Base-by-base conservation (phyloP, 1,140 invertebrate genomes). In the Calephelis virginiensis region DNA sequence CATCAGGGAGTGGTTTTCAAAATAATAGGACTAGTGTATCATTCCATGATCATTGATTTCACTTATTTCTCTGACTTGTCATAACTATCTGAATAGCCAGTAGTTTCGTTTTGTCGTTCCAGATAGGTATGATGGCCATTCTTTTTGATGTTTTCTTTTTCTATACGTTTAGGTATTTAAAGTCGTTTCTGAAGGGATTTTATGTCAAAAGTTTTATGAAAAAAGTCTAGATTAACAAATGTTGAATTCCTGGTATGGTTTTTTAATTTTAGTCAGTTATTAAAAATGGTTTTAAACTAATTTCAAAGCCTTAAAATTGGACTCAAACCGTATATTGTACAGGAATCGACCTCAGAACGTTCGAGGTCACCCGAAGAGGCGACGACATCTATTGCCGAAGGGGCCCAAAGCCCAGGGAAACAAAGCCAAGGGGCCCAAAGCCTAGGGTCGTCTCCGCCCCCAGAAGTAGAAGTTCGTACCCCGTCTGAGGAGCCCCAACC, bases 291-390 rank as follows among this genome's bases (percentile, higher is more conserved):
- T 61, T n/a, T 14, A 60, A 7, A 38, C n/a, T 17, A 60, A 13
- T 4, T n/a, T 3, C 60, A 40, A 40, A 12, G 4, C 6, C 6
- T 12, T 61, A 43, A 37, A 69, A 66, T 68, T 71, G 63, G 70
- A 70, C 69, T 76, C 60, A 73, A 72, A 69, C 53, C 71, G 60
- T 75, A 60, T 63, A 72, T 71, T 78, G 70, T 73, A 69, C 86
- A 89, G 86, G 85, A 75, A 46, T 70, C 79, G 40, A 64, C 73
- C 63, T 81, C 77, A 80, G 80, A 84, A 48, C 70, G 78, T 37
- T 73, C 81, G 72, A 71, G 73, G 69, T 83, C 85, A 66, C 77
- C 83, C 11, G 80, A 81, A 66, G 74, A 71, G 49, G 70, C 66
- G n/a, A 66, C 74, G 66, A 73, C 74, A 38, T 81, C 83, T 59